phyloP scores from a whole-genome alignment of 1,140 invertebrate species.

The Tetraneura akinire region DNA sequence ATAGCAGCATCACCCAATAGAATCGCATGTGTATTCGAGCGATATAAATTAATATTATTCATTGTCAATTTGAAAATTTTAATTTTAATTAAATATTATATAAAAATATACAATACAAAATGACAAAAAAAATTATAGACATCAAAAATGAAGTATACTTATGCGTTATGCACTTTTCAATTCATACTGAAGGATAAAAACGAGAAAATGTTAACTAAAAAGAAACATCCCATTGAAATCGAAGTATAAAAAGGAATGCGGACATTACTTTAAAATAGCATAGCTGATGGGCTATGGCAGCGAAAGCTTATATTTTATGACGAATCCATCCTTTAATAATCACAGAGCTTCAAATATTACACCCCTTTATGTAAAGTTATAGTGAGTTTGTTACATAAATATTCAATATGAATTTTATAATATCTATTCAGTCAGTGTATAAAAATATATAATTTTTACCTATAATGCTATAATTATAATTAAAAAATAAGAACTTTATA shows the following conservation, averaged over 20 bases:
- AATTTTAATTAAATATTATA: background rate
- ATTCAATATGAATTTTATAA: background rate
- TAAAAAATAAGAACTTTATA: too few species aligned
- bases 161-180: background rate
- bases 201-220: background rate
- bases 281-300: background rate
- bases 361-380: background rate
- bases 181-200: constrained; percentile 20
- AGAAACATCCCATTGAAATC: constrained; percentile 4
- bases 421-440: background rate
- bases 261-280: background rate
- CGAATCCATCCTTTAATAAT: constrained; percentile 6
- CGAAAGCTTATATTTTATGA: constrained; percentile 7
- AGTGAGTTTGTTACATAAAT: background rate
- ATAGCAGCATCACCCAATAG: constrained; percentile 7
- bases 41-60: constrained; percentile 37
- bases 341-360: constrained; percentile 5
- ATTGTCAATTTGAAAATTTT: background rate
- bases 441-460: background rate
- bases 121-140: background rate
- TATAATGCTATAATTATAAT: too few species aligned
- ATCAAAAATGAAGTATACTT: background rate
- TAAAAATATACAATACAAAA: background rate
- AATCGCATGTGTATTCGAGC: constrained; percentile 13
- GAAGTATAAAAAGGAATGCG: constrained; percentile 7